Base-by-base conservation (phyloP, 2,797 vertebrate genomes). In the Thamnophis elegans region DNA sequence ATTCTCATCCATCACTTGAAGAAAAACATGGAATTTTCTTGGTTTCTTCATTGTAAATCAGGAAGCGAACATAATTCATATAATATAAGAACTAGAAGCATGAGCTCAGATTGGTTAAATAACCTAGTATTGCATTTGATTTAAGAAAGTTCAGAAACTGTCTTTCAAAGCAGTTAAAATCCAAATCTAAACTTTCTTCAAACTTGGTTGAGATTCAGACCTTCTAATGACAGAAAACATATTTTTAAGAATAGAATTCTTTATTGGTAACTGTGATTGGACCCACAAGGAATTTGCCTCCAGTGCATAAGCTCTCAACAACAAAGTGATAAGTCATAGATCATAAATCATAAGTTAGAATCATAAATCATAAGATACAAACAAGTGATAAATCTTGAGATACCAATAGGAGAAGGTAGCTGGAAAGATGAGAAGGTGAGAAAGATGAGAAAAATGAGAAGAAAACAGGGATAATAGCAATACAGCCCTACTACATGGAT, bases 1-100 rank as follows among this genome's bases (percentile, higher is more conserved):
- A 90, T 94, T 94, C 14, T 47, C 65, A 42, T 22, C 28, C n/a
- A 87, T 92, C 94, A 89, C 14, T 89, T 92, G 10, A 8, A 92
- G 95, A 55, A 95, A 95, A 90, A 94, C 78, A 58, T 2, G 18
- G 0, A 5, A 89, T 95, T 85, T 93, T 28, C 94, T 95, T 88
- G 93, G 47, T 28, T 87, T 93, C 94, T 90, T 92, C 87, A n/a
- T 90, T 85, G 32, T 42, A 93, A 95, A 95, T 56, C 25, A 92
- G 82, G 10, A 96, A 62, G 55, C 68, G 68, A 87, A 90, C 88
- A 1, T 90, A 94, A 94, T 89, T 94, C 12, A 54, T 36, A 0
- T 65, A 89, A 13, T 18, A 12, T 51, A 78, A 3, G 25, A 95
- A 65, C 14, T 42, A 4, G 93, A 88, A 93, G 42, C 25, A 62